Evolutionary conservation across 2,113 vertebrate genomes (phyloP).

Genomic region (Eretmochelys imbricata): DNA sequence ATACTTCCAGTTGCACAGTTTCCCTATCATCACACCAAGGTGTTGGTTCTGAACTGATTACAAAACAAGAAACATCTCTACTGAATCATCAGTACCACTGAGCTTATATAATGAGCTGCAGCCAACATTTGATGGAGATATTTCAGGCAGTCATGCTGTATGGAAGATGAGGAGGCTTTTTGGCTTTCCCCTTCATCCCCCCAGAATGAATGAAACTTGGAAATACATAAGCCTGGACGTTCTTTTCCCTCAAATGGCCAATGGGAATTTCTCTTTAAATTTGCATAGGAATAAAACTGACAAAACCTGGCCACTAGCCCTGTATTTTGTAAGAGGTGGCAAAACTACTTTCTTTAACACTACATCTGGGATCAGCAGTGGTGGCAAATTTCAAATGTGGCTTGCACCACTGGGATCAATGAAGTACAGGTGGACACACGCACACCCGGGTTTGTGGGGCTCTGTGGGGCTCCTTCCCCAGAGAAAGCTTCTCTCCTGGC

Average conservation of each 20-base stretch:
- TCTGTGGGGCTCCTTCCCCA: neutral
- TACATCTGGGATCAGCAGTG: neutral
- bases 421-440: neutral
- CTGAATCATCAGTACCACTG: neutral
- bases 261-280: neutral
- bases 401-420: neutral
- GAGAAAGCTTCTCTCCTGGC: neutral
- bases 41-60: neutral
- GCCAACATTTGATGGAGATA: neutral
- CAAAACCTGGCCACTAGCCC: rapidly evolving
- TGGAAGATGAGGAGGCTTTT: neutral
- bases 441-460: neutral
- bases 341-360: neutral
- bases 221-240: rapidly evolving
- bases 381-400: rapidly evolving
- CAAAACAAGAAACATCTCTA: neutral
- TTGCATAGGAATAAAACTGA: neutral
- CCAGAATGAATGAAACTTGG: neutral
- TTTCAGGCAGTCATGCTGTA: rapidly evolving
- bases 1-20: neutral
- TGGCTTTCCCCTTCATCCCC: neutral
- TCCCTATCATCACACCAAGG: neutral
- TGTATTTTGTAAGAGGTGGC: neutral
- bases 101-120: neutral
- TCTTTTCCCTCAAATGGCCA: neutral